Evolutionary conservation across 2,797 vertebrate genomes (phyloP).

Genomic region (Siniperca scherzeri): DNA sequence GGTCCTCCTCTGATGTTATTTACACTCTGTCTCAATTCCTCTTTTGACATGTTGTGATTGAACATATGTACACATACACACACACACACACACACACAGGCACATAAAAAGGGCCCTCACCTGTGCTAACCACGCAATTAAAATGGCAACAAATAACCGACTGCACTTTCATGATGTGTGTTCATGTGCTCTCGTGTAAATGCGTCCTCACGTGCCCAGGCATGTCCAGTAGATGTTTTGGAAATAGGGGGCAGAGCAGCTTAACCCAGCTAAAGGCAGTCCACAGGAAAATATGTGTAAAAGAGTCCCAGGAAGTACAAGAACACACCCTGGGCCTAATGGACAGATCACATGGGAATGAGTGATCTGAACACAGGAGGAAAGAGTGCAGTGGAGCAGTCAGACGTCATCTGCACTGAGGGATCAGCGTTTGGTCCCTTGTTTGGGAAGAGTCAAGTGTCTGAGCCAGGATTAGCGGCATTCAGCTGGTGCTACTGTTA

Average conservation of each 20-base stretch:
- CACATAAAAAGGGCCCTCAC: slow-evolving; percentile 24
- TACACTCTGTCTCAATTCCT: slow-evolving; percentile 60
- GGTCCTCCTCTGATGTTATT: slow-evolving; percentile 54
- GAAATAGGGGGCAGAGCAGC: slow-evolving; percentile 59
- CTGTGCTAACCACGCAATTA: slow-evolving; percentile 53
- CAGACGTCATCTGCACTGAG: slow-evolving; percentile 49
- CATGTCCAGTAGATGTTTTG: slow-evolving; percentile 68
- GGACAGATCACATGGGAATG: slow-evolving; percentile 58
- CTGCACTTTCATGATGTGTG: slow-evolving; percentile 41
- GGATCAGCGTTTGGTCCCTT: slow-evolving; percentile 42
- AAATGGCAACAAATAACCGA: slow-evolving; percentile 48
- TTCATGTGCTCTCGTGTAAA: slow-evolving; percentile 36
- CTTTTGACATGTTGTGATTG: slow-evolving; percentile 57
- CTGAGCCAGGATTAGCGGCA: slow-evolving; percentile 49
- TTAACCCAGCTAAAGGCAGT: slow-evolving; percentile 48
- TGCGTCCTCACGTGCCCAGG: slow-evolving; percentile 53
- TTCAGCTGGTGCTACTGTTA: slow-evolving; percentile 56
- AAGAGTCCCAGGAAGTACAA: slow-evolving; percentile 44
- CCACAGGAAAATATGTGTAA: slow-evolving; percentile 53
- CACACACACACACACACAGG: neutral
- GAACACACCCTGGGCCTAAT: slow-evolving; percentile 42
- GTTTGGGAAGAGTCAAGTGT: slow-evolving; percentile 62
- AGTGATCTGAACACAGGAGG: slow-evolving; percentile 34
- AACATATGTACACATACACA: neutral
- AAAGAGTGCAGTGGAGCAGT: slow-evolving; percentile 41